Percentiles rank a stretch among this genome's conserved stretches.
Conservation (phyloP, 2,797 vertebrate genomes). For the Acrossocheilus wenchowensis region DNA sequence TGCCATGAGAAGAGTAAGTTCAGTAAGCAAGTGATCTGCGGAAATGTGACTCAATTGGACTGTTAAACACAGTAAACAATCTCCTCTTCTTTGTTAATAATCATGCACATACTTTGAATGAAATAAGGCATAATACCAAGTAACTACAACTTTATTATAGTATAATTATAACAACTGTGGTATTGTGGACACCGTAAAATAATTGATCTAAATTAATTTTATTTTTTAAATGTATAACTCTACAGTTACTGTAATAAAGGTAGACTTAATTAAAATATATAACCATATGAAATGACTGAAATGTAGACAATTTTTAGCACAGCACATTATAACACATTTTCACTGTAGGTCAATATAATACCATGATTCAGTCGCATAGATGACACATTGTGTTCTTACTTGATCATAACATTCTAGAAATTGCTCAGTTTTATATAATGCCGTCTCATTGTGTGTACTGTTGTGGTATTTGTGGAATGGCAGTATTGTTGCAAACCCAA, state of each 20-base stretch:
- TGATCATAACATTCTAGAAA: conserved; percentile 42
- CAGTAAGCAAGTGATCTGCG: background rate
- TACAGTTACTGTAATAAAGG: background rate
- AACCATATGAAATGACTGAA: background rate
- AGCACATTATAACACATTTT: conserved; percentile 17
- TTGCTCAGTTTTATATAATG: conserved; percentile 33
- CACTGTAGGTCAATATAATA: conserved; percentile 23
- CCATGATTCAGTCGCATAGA: conserved; percentile 24
- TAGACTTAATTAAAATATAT: background rate
- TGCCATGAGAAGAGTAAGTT: background rate
- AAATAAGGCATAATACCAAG: background rate
- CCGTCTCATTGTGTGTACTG: conserved; percentile 41
- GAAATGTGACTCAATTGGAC: background rate
- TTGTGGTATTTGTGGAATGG: conserved; percentile 47
- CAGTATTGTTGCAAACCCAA: conserved; percentile 60
- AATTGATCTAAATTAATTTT: background rate
- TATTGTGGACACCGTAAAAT: background rate
- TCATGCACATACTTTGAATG: background rate
- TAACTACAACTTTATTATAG: background rate
- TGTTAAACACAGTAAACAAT: background rate
- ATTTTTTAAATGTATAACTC: background rate
- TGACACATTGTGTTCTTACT: conserved; percentile 48
- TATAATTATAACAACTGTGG: no score
- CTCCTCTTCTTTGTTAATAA: background rate
- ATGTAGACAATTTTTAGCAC: background rate